A percentile compares a stretch with the other conserved stretches of the same genome.
Conservation (phyloP, 1,140 invertebrate genomes). For the Polyergus mexicanus region DNA sequence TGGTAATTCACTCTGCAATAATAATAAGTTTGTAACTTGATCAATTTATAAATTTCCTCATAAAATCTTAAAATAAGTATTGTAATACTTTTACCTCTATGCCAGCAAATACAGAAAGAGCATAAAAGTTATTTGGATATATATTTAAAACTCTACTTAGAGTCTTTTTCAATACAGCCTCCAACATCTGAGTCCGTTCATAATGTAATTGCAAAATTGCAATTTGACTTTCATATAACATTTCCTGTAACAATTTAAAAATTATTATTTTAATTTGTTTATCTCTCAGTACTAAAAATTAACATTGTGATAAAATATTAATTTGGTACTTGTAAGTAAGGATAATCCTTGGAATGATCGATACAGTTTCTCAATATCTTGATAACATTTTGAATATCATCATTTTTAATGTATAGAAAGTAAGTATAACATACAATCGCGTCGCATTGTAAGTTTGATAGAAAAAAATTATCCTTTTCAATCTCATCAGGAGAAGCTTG, state of each 20-base stretch:
- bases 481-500: conserved; percentile 33
- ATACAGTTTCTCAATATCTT: conserved; percentile 77
- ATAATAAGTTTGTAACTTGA: conserved; percentile 41
- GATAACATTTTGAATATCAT: conserved; percentile 69
- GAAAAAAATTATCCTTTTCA: conserved; percentile 82
- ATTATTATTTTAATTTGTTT: conserved; percentile 26
- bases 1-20: conserved; percentile 80
- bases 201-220: conserved; percentile 84
- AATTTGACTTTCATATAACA: conserved; percentile 82
- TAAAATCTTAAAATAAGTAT: conserved; percentile 70
- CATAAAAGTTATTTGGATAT: conserved; percentile 88
- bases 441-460: conserved; percentile 87
- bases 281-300: not conserved
- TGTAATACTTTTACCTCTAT: conserved; percentile 80
- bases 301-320: not conserved
- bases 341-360: conserved; percentile 72
- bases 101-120: conserved; percentile 84
- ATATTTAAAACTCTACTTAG: conserved; percentile 81
- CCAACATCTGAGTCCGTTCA: conserved; percentile 67
- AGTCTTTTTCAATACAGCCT: conserved; percentile 63
- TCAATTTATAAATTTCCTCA: too few relatives aligned
- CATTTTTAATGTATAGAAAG: conserved; percentile 84
- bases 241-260: conserved; percentile 76
- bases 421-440: conserved; percentile 87
- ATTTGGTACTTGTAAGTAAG: conserved; percentile 75